phyloP scores from a whole-genome alignment of 2,113 vertebrate genomes.

The Zosterops borbonicus region DNA sequence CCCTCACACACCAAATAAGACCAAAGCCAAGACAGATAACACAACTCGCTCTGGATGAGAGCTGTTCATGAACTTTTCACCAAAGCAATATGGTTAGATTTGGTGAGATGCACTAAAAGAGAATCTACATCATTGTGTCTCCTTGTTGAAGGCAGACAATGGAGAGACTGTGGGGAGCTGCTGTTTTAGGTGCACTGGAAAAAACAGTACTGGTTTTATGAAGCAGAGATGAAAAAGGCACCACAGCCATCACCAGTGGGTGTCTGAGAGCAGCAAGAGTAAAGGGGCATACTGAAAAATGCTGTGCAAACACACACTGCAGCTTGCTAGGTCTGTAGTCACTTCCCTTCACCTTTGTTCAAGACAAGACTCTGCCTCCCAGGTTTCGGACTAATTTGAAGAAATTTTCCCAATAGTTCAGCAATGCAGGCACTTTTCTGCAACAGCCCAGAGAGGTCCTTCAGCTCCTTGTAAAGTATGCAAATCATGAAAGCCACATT shows the following conservation, averaged over 20 bases:
- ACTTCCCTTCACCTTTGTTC: background rate
- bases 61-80: background rate
- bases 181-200: constrained; percentile 5
- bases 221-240: background rate
- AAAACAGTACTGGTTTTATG: background rate
- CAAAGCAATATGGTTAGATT: background rate
- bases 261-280: background rate
- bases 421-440: background rate
- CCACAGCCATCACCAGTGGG: background rate
- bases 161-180: background rate
- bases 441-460: background rate
- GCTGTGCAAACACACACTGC: background rate
- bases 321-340: background rate
- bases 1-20: constrained; percentile 10
- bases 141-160: background rate
- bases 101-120: constrained; percentile 44
- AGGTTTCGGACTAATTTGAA: background rate
- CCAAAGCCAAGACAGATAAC: background rate
- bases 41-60: background rate
- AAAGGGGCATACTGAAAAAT: background rate
- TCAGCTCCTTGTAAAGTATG: background rate
- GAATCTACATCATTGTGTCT: background rate
- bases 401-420: background rate
- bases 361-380: background rate
- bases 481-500: background rate